Percentiles rank a stretch among this genome's conserved stretches.
Conservation (phyloP, 1,140 invertebrate species). For the Argopecten irradians region DNA sequence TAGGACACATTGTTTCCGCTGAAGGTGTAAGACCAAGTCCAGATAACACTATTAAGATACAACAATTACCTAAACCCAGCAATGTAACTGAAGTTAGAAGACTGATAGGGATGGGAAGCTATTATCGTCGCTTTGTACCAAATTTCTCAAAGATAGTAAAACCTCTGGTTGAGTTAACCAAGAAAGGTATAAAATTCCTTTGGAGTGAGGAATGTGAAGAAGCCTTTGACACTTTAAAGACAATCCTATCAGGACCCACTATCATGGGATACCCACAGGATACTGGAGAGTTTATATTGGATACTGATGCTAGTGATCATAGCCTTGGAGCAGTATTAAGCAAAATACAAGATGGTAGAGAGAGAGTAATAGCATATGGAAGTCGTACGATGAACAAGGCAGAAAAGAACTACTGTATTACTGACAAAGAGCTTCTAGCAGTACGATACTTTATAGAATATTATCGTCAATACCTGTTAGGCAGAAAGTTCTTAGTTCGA, state of each 20-base stretch:
- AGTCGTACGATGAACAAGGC: not conserved
- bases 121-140: slow-evolving; percentile 41
- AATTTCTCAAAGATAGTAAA: slow-evolving; percentile 29
- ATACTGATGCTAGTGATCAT: not conserved
- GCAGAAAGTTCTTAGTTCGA: not conserved
- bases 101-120: slow-evolving; percentile 48
- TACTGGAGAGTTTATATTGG: not conserved
- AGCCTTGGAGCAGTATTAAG: not conserved
- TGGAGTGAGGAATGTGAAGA: slow-evolving; percentile 31
- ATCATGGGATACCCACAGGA: not conserved
- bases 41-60: slow-evolving; percentile 39
- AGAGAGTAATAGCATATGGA: not conserved
- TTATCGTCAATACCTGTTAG: not conserved
- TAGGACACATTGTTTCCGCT: slow-evolving; percentile 33
- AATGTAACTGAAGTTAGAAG: slow-evolving; percentile 41
- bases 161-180: slow-evolving; percentile 38
- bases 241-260: too few relatives aligned
- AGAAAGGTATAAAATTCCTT: slow-evolving; percentile 30
- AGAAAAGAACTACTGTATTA: not conserved
- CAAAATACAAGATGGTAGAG: not conserved
- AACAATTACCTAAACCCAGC: slow-evolving; percentile 33
- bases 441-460: not conserved
- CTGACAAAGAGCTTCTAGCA: not conserved
- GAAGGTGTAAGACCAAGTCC: slow-evolving; percentile 34
- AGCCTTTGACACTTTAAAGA: too few relatives aligned